A percentile compares a stretch with the other conserved stretches of the same genome.
Conservation (phyloP, 2,113 vertebrate genomes). For the Chrysochloris asiatica region DNA sequence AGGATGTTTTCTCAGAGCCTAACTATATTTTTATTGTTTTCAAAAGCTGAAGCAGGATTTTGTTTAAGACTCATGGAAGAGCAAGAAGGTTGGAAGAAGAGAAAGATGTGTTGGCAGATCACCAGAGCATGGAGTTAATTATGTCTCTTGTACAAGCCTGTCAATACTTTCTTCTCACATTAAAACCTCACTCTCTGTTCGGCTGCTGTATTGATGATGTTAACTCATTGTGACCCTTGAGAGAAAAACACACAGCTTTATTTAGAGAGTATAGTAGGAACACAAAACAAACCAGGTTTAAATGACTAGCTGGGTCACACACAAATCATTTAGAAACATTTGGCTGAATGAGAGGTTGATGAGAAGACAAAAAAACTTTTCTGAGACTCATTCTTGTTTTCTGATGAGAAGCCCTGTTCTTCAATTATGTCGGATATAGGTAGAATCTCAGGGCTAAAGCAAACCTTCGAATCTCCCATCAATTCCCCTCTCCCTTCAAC, state of each 20-base stretch:
- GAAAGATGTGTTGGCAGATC: background rate
- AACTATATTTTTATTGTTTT: background rate
- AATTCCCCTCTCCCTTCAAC: too few relatives aligned
- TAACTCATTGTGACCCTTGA: slow-evolving; percentile 19
- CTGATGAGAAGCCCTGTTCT: background rate
- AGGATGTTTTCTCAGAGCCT: slow-evolving; percentile 57
- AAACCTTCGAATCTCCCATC: background rate
- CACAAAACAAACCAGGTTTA: background rate
- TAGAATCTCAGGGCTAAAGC: background rate
- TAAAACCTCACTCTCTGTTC: background rate
- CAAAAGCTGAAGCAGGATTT: slow-evolving; percentile 21
- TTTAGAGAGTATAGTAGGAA: background rate
- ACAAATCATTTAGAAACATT: background rate
- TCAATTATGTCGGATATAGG: background rate
- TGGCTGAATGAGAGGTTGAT: background rate
- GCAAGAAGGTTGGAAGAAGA: slow-evolving; percentile 18
- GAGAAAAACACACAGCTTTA: background rate
- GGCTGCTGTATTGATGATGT: slow-evolving; percentile 7
- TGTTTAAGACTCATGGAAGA: slow-evolving; percentile 26
- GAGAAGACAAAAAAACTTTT: slow-evolving; percentile 10
- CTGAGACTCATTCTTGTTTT: background rate
- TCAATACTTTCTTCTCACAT: slow-evolving; percentile 56
- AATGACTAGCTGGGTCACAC: background rate
- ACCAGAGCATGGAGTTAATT: slow-evolving; percentile 61
- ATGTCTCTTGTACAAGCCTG: slow-evolving; percentile 46